A percentile compares a stretch with the other conserved stretches of the same genome.
Conservation (phyloP, 2,113 vertebrate genomes). For the Psettodes erumei region DNA sequence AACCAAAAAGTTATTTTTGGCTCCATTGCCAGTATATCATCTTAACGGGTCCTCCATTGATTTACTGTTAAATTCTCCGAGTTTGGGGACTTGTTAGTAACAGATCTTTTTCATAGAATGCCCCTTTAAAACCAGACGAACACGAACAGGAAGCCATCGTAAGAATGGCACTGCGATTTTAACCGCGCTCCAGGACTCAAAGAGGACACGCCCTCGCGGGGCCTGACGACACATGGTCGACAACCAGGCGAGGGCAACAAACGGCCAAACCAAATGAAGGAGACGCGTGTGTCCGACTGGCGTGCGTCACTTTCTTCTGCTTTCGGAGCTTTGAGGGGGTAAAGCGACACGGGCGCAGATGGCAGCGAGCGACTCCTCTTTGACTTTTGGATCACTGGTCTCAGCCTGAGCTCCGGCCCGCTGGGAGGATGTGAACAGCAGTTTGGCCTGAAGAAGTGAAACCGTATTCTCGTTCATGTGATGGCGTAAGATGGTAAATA, state of each 20-base stretch:
- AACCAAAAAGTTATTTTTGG: not conserved
- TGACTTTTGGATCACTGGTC: slow-evolving; percentile 42
- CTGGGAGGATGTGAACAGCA: slow-evolving; percentile 22
- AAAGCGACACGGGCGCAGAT: slow-evolving; percentile 24
- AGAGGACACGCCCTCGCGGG: not conserved
- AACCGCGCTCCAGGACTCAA: not conserved
- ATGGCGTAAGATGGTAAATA: too few species aligned
- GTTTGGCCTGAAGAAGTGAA: slow-evolving; percentile 36
- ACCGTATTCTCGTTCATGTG: not conserved
- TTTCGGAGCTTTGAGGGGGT: not conserved
- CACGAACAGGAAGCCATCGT: too few species aligned
- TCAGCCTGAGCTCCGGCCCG: slow-evolving; percentile 33
- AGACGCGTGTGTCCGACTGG: not conserved
- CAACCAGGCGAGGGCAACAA: not conserved
- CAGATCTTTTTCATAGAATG: not conserved
- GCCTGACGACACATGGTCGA: not conserved
- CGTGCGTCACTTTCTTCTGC: not conserved
- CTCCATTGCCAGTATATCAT: too few species aligned
- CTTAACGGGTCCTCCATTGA: not conserved
- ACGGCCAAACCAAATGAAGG: not conserved
- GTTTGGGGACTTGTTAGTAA: not conserved
- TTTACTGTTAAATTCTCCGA: not conserved
- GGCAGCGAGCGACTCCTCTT: slow-evolving; percentile 20
- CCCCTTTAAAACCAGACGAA: too few species aligned
- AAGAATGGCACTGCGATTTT: not conserved